Percentiles rank a stretch among this genome's conserved stretches.
These are phyloP conservation scores for Streblospio benedicti DNA, from an alignment of 1,140 invertebrate species.

Conservation along the genomic window DNA sequence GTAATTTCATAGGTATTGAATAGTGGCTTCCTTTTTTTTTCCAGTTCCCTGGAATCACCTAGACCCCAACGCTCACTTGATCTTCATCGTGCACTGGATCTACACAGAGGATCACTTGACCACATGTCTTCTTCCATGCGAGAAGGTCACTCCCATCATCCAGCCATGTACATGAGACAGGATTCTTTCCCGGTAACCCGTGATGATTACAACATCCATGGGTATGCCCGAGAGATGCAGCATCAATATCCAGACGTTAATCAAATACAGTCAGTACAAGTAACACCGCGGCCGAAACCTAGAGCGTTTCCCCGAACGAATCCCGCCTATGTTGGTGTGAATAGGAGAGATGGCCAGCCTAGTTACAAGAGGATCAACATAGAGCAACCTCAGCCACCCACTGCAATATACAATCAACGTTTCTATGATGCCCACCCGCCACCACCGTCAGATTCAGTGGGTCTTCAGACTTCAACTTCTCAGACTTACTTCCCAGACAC, in stretches of 20 bases:
- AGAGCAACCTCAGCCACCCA: slow-evolving; percentile 17
- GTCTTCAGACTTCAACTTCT: not conserved
- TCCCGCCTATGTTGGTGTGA: slow-evolving; percentile 40
- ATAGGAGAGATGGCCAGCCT: slow-evolving; percentile 31
- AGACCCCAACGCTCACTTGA: not conserved
- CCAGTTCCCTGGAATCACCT: slow-evolving; percentile 1
- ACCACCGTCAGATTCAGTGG: not conserved
- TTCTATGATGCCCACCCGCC: slow-evolving; percentile 7
- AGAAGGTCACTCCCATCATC: not conserved
- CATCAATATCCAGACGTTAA: slow-evolving; percentile 17
- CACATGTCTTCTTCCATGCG: not conserved
- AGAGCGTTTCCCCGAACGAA: slow-evolving; percentile 44
- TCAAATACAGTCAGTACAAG: slow-evolving; percentile 14
- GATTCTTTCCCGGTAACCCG: slow-evolving; percentile 13
- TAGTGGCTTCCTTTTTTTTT: too few species aligned
- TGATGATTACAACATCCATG: slow-evolving; percentile 11
- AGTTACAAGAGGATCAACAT: slow-evolving; percentile 33
- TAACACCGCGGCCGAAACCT: slow-evolving; percentile 29
- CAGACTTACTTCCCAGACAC: not conserved
- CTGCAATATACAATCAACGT: slow-evolving; percentile 11
- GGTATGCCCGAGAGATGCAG: slow-evolving; percentile 10
- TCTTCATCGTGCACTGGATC: not conserved
- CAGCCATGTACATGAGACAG: slow-evolving; percentile 4
- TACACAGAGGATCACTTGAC: not conserved
- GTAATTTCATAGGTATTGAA: too few species aligned